phyloP scores from a whole-genome alignment of 2,113 vertebrate genomes.

The Sinocyclocheilus grahami region DNA sequence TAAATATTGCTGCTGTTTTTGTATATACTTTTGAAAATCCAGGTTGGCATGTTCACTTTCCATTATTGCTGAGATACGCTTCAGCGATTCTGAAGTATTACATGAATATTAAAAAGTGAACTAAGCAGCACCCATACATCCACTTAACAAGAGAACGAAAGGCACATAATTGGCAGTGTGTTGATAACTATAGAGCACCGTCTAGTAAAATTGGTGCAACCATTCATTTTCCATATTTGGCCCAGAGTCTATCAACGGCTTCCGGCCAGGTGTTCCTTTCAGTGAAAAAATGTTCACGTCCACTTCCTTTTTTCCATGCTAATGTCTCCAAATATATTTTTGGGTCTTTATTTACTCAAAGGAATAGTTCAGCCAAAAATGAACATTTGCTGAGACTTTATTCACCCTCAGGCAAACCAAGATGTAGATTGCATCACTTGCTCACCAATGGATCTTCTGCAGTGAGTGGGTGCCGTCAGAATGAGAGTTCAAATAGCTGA shows the following conservation, averaged over 20 bases:
- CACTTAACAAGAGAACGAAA: slow-evolving; percentile 1
- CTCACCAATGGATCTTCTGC: background rate
- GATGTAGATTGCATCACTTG: background rate
- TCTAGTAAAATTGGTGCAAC: background rate
- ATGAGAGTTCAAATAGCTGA: too few relatives aligned
- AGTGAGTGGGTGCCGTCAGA: background rate
- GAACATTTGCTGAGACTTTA: background rate
- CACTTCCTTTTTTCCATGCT: background rate
- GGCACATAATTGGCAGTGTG: slow-evolving; percentile 20
- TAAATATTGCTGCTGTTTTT: slow-evolving; percentile 3
- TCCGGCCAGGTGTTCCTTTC: slow-evolving; percentile 20
- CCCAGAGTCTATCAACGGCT: slow-evolving; percentile 11
- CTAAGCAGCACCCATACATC: background rate
- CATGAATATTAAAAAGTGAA: slow-evolving; percentile 23
- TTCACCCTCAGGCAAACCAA: background rate
- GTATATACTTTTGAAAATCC: background rate
- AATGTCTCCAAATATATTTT: slow-evolving; percentile 2
- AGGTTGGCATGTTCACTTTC: slow-evolving; percentile 14
- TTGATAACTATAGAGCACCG: background rate
- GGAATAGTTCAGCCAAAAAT: background rate
- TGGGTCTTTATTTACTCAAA: background rate
- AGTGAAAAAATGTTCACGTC: background rate
- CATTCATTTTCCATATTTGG: background rate
- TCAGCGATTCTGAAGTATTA: slow-evolving; percentile 19
- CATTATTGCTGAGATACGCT: background rate